phyloP scores from a whole-genome alignment of 2,888 invertebrate genomes.

The Minunthozetes semirufus region DNA sequence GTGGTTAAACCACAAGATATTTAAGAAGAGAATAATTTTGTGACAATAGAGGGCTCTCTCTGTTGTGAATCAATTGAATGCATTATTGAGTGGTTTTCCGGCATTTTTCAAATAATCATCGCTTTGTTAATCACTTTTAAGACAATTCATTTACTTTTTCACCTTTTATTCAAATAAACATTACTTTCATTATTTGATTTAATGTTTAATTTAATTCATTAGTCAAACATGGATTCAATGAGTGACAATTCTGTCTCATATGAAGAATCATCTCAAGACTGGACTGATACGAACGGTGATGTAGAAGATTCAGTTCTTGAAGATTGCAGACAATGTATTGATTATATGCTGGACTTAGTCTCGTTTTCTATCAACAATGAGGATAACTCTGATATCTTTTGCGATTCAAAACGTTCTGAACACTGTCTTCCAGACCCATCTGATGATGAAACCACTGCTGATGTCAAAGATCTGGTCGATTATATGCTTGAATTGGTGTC shows the following conservation, averaged over 20 bases:
- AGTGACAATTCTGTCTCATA: background rate
- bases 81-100: background rate
- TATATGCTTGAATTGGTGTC: conserved; percentile 34
- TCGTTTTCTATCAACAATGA: background rate
- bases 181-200: too few relatives aligned
- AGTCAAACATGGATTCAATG: background rate
- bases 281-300: background rate
- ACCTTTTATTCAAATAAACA: background rate
- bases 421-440: background rate
- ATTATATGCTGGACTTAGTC: conserved; percentile 22
- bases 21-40: background rate
- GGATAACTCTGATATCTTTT: background rate
- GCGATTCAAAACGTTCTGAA: background rate
- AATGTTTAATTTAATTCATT: too few relatives aligned
- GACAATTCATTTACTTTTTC: background rate
- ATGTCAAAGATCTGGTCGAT: conserved; percentile 18
- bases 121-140: background rate
- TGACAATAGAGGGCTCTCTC: background rate
- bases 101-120: background rate
- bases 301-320: background rate
- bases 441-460: background rate
- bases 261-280: background rate
- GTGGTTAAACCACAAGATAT: too few relatives aligned
- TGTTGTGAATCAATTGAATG: background rate
- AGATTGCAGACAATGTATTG: background rate